These are phyloP conservation scores for Gnathonemus longibarbis DNA, from an alignment of 2,113 vertebrate species.

Conservation along the genomic window DNA sequence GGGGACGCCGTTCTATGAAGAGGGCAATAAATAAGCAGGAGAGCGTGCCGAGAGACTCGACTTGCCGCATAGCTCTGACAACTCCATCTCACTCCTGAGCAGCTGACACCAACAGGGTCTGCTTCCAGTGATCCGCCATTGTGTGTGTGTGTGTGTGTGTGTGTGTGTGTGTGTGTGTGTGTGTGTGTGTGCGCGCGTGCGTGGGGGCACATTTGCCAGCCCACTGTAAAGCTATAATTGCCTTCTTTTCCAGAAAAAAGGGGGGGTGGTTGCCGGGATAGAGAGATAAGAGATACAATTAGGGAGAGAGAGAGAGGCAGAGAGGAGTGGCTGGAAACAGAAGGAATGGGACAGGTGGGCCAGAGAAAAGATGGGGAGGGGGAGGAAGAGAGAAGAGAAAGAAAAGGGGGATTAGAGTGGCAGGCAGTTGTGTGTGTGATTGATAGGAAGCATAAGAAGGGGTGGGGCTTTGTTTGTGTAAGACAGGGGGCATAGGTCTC, in stretches of 20 bases:
- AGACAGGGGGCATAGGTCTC: background rate
- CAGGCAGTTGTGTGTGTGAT: constrained; percentile 22
- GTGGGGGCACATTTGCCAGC: background rate
- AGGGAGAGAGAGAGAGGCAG: background rate
- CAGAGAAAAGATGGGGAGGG: constrained; percentile 3
- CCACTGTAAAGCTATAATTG: constrained; percentile 44
- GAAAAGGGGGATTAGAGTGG: background rate
- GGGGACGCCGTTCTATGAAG: too few relatives aligned
- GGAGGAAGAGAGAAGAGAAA: background rate
- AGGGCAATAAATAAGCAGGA: background rate
- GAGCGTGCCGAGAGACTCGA: background rate
- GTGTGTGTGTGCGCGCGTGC: constrained; percentile 24
- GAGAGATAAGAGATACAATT: background rate
- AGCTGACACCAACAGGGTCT: constrained; percentile 35
- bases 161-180: constrained; percentile 24
- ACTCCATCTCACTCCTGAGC: constrained; percentile 16
- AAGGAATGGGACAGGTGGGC: constrained; percentile 14
- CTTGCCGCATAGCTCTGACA: constrained; percentile 16
- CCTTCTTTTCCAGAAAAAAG: constrained; percentile 33
- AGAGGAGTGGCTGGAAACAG: background rate
- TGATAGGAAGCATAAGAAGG: constrained; percentile 7
- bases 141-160: constrained; percentile 40
- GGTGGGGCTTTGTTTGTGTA: background rate
- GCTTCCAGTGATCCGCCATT: constrained; percentile 35
- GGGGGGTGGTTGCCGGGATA: background rate